A percentile compares a stretch with the other conserved stretches of the same genome.
Conservation (phyloP, 2,797 vertebrate species). For the Lates japonicus region DNA sequence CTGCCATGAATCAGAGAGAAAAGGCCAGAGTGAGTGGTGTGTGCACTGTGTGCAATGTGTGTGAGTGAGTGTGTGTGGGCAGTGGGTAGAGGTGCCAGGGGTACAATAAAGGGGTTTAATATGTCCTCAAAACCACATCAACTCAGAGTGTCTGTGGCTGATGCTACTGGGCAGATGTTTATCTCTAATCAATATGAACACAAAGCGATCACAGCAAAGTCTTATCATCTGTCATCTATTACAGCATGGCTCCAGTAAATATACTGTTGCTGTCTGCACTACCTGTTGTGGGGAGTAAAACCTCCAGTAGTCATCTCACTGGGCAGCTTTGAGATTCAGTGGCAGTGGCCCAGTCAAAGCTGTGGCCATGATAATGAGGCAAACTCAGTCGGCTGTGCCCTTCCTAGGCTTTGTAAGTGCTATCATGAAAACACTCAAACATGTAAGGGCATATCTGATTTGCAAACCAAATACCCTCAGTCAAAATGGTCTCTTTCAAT, state of each 20-base stretch:
- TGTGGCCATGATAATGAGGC: constrained; percentile 26
- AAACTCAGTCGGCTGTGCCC: constrained; percentile 37
- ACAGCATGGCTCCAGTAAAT: constrained; percentile 42
- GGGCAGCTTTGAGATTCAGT: constrained; percentile 34
- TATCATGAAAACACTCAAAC: constrained; percentile 61
- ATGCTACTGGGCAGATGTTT: constrained; percentile 58
- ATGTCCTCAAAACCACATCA: constrained; percentile 59
- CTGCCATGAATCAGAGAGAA: constrained; percentile 64
- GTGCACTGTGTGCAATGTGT: constrained; percentile 12
- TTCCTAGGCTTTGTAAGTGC: constrained; percentile 48
- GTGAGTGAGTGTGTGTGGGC: constrained; percentile 17
- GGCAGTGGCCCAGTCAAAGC: constrained; percentile 47
- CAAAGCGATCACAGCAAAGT: constrained; percentile 61
- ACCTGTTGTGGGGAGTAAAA: constrained; percentile 44
- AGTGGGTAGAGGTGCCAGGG: constrained; percentile 33
- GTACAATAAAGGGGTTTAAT: constrained; percentile 58
- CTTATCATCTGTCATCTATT: constrained; percentile 65
- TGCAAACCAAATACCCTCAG: constrained; percentile 61
- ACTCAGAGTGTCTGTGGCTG: not conserved
- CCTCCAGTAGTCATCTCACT: constrained; percentile 26
- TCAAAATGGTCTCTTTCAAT: constrained; percentile 42
- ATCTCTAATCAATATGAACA: constrained; percentile 69
- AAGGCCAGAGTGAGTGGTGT: constrained; percentile 51
- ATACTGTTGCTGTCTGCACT: constrained; percentile 32
- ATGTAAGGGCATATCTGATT: constrained; percentile 65